A percentile compares a stretch with the other conserved stretches of the same genome.
Conservation (phyloP, 1,140 invertebrate species). For the Formica selysi region DNA sequence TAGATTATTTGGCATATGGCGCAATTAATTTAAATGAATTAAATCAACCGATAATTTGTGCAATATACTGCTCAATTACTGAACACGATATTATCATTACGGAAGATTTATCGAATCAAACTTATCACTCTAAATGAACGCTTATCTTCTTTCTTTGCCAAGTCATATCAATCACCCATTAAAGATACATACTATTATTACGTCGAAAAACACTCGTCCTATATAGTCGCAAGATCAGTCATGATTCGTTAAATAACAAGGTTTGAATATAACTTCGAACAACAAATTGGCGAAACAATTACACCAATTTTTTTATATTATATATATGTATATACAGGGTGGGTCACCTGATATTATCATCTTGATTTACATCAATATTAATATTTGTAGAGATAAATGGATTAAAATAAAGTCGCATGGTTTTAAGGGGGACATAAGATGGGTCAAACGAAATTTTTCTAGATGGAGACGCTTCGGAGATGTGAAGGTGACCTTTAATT, state of each 20-base stretch:
- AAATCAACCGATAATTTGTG: neutral
- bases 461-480: too few species aligned
- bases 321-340: neutral
- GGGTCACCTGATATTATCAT: too few species aligned
- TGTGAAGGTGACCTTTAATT: too few species aligned
- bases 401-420: too few species aligned
- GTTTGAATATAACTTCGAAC: neutral
- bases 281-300: constrained; percentile 11
- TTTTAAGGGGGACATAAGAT: too few species aligned
- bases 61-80: neutral
- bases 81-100: neutral
- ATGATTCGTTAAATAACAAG: neutral
- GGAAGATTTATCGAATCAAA: neutral
- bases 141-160: neutral
- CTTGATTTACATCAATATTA: too few species aligned
- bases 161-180: neutral
- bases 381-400: too few species aligned
- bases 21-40: neutral
- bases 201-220: neutral
- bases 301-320: neutral
- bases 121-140: neutral
- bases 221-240: neutral
- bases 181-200: neutral
- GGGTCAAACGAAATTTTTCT: too few species aligned
- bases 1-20: neutral